phyloP scores from a whole-genome alignment of 2,888 invertebrate species.

The Sepiola atlantica region DNA sequence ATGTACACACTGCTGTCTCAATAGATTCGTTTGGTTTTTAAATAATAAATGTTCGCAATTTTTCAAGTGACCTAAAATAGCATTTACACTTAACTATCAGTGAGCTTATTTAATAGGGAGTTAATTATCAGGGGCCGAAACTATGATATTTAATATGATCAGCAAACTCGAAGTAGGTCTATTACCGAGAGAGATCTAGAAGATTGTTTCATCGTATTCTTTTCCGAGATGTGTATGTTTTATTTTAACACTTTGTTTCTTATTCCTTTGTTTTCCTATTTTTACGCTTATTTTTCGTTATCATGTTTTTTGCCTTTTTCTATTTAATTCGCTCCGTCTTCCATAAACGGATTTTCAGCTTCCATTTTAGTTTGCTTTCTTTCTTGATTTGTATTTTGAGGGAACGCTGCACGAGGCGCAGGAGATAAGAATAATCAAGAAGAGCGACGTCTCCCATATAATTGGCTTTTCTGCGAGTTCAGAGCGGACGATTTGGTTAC shows the following conservation, averaged over 20 bases:
- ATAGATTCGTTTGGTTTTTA: too few relatives aligned
- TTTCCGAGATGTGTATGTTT: too few relatives aligned
- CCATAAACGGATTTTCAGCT: neutral
- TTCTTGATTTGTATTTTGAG: neutral
- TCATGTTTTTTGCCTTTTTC: neutral
- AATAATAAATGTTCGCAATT: too few relatives aligned
- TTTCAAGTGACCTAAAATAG: too few relatives aligned
- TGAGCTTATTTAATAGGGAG: too few relatives aligned
- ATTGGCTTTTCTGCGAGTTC: neutral
- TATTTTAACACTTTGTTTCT: neutral
- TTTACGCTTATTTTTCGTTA: neutral
- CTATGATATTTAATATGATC: too few relatives aligned
- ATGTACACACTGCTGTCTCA: too few relatives aligned
- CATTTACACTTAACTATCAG: too few relatives aligned
- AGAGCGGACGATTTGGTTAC: neutral
- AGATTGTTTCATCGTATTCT: too few relatives aligned
- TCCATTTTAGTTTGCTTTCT: neutral
- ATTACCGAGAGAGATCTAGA: too few relatives aligned
- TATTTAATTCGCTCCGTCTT: neutral
- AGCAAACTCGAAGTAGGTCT: too few relatives aligned
- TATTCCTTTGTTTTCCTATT: neutral
- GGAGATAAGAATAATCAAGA: neutral
- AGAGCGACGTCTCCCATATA: neutral
- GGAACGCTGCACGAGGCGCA: neutral
- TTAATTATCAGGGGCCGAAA: too few relatives aligned